Evolutionary conservation across 2,113 vertebrate species (phyloP).

Genomic region (Rhynchomys soricoides): DNA sequence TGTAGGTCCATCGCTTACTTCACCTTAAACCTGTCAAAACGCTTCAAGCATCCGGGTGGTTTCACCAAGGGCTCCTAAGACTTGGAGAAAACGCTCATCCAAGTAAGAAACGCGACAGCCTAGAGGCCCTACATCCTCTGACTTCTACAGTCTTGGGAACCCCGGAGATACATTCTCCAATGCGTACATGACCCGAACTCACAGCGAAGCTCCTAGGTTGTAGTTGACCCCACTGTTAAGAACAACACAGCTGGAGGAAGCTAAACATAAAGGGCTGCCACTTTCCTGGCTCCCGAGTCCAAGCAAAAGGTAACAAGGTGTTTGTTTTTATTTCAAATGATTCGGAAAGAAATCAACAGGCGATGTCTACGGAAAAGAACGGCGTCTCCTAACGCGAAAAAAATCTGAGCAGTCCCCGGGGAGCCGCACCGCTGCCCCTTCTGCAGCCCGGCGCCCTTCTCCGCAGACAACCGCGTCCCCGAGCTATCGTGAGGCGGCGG

Average conservation of each 20-base stretch:
- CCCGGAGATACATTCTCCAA: background rate
- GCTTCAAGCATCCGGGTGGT: background rate
- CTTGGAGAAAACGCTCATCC: background rate
- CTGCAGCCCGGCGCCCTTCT: constrained; percentile 42
- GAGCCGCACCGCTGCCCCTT: constrained; percentile 12
- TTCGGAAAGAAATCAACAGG: constrained; percentile 66
- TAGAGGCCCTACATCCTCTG: background rate
- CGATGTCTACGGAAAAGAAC: background rate
- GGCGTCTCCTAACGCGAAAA: background rate
- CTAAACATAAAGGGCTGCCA: constrained; percentile 50
- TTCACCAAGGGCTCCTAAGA: background rate
- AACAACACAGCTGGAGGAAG: background rate
- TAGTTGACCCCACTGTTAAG: background rate
- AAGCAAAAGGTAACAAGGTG: constrained; percentile 25
- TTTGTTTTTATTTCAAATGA: background rate
- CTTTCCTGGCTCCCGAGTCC: constrained; percentile 44
- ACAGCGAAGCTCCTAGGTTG: background rate
- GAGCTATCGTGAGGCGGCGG: constrained; percentile 24
- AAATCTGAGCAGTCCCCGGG: constrained; percentile 21
- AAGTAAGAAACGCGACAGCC: constrained; percentile 7
- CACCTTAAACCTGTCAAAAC: constrained; percentile 13
- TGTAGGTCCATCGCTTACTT: background rate
- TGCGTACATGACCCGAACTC: background rate
- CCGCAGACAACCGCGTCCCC: constrained; percentile 30
- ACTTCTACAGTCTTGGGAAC: background rate